Evolutionary conservation across 2,888 invertebrate species (phyloP), one percentile per base, ranked within the genome.

Genomic region (Brachypterus glaber): DNA sequence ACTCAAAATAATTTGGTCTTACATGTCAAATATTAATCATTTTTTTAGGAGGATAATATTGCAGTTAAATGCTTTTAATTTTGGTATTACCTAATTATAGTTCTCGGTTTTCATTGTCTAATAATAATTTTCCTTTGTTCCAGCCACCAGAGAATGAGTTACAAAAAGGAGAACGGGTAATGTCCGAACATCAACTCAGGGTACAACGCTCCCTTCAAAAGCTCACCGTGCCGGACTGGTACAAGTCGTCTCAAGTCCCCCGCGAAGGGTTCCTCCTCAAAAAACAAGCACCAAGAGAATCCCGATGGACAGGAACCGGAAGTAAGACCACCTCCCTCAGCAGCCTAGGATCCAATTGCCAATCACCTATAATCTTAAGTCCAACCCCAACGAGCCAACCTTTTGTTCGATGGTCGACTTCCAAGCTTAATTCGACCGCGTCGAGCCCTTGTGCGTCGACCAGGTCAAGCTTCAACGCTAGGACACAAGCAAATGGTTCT

Each of bases 191-290:
- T 70, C 92, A 95, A 68, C 72, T 93, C 49, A 79, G 93, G 51
- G 88, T 95, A 45, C 89, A 91, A 67, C 82, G 90, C 54, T 93
- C 93, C 35, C 69, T 95, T 58, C 91, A 92, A 68, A 87, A 89
- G 60, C 79, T 95, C 54, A 88, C 91, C 69, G 83, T 95, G 47
- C 95, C 95, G 44, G 91, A 93, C 64, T 95, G 95, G 95, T 93
- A 81, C 70, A 81, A 80, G 46, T 60, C 61, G 38, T 79, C 79
- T 33, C 77, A 78, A 47, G 76, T 82, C 35, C 82, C 84, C 15
- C 74, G 78, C 43, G 82, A 82, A 65, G 85, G 86, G 37, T 88
- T 85, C 68, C 75, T 87, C 43, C 76, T 87, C 43, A 82, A 87
- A 55, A 87, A 87, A 39, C 50, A 68, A 76, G 80, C 52, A 70